Percentiles rank a stretch among this genome's conserved stretches.
Conservation (phyloP, 2,113 vertebrate species). For the Catharus minimus region DNA sequence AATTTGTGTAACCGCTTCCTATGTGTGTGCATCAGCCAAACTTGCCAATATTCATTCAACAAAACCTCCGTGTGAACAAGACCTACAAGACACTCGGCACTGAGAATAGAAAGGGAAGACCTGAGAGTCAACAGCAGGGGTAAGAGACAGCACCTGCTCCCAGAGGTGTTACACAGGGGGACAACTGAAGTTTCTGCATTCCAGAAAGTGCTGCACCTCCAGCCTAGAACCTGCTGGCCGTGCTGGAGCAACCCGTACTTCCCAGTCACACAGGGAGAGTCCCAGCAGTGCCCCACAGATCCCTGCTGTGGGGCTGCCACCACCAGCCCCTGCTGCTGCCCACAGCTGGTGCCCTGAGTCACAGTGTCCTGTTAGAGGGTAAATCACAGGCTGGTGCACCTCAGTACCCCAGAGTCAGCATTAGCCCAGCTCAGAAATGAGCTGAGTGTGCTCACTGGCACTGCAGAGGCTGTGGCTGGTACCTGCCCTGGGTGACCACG, state of each 20-base stretch:
- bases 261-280: not conserved
- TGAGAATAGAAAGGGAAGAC: not conserved
- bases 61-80: not conserved
- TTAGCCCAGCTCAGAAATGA: fast-evolving
- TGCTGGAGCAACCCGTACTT: not conserved
- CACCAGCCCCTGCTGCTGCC: not conserved
- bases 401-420: not conserved
- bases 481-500: fast-evolving
- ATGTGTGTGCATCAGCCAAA: not conserved
- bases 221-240: not conserved
- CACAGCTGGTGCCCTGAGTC: not conserved
- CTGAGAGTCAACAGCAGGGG: not conserved
- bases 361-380: fast-evolving
- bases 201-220: not conserved
- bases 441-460: fast-evolving
- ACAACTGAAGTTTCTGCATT: not conserved
- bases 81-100: not conserved
- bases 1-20: not conserved
- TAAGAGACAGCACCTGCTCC: not conserved
- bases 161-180: fast-evolving
- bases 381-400: not conserved
- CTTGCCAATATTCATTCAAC: not conserved
- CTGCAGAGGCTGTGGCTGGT: not conserved
- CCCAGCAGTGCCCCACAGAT: fast-evolving
- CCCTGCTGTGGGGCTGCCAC: fast-evolving